These are phyloP conservation scores for Chaunax sp. DNA, from an alignment of 2,797 vertebrate genomes.

Conservation along the genomic window DNA sequence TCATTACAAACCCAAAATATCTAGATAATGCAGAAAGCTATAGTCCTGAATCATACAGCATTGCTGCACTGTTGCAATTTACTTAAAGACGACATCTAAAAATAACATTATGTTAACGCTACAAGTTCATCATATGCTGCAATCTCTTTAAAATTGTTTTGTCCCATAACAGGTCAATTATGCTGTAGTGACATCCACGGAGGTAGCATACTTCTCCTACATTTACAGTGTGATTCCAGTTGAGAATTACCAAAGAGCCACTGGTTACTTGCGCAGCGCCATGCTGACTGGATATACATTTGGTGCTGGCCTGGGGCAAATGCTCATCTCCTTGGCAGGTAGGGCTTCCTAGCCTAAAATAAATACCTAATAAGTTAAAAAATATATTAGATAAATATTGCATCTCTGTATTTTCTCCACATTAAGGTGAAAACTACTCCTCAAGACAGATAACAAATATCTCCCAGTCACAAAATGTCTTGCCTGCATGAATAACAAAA, in stretches of 20 bases:
- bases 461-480: not conserved
- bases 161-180: slow-evolving; percentile 74
- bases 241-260: slow-evolving; percentile 80
- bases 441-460: not conserved
- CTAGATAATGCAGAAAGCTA: too few species aligned
- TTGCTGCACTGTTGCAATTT: not conserved
- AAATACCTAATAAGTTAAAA: not conserved
- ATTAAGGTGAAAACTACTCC: not conserved
- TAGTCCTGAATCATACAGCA: not conserved
- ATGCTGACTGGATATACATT: slow-evolving; percentile 79
- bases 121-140: not conserved
- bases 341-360: not conserved
- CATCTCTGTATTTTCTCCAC: not conserved
- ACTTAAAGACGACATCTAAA: not conserved
- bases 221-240: slow-evolving; percentile 83
- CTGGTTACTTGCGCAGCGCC: slow-evolving; percentile 80
- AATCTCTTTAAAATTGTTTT: not conserved
- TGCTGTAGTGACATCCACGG: slow-evolving; percentile 80
- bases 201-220: slow-evolving; percentile 84
- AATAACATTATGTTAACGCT: not conserved
- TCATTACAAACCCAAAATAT: too few species aligned
- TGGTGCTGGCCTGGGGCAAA: slow-evolving; percentile 79
- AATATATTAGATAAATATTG: too few species aligned
- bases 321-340: slow-evolving; percentile 81
- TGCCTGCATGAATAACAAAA: not conserved